Conservation (phyloP, 2,797 vertebrate species). For the Lepus townsendii region DNA sequence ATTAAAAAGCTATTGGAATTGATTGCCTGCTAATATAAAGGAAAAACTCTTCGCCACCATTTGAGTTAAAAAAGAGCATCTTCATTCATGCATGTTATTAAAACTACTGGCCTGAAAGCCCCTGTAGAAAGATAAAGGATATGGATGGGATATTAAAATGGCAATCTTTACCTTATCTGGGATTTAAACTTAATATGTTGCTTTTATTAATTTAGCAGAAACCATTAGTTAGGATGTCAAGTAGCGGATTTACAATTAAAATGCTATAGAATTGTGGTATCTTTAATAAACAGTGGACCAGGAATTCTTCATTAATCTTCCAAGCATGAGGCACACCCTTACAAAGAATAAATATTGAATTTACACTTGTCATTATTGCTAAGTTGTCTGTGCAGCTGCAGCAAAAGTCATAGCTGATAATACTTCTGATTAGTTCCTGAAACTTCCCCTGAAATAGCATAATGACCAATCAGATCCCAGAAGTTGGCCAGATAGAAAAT, state of each 20-base stretch:
- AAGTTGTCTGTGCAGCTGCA: constrained; percentile 80
- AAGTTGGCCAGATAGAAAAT: constrained; percentile 53
- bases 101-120: constrained; percentile 94
- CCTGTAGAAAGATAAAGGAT: constrained; percentile 91
- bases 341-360: constrained; percentile 83
- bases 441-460: constrained; percentile 70
- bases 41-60: constrained; percentile 90
- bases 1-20: constrained; percentile 95
- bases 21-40: constrained; percentile 95
- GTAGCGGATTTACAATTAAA: constrained; percentile 90
- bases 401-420: constrained; percentile 84
- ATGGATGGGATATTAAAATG: constrained; percentile 91
- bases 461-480: constrained; percentile 75
- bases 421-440: constrained; percentile 80
- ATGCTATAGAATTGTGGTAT: constrained; percentile 85
- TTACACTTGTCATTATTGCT: constrained; percentile 84
- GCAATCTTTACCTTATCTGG: constrained; percentile 91
- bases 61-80: constrained; percentile 91
- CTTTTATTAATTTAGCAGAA: constrained; percentile 91
- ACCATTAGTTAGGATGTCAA: constrained; percentile 93
- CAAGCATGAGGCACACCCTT: constrained; percentile 82
- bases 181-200: constrained; percentile 91
- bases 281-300: constrained; percentile 89
- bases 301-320: constrained; percentile 89
- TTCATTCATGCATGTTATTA: constrained; percentile 97